A percentile compares a stretch with the other conserved stretches of the same genome.
Evolutionary conservation across 2,888 invertebrate genomes (phyloP).

Genomic region (Ichneumoninae sp.): DNA sequence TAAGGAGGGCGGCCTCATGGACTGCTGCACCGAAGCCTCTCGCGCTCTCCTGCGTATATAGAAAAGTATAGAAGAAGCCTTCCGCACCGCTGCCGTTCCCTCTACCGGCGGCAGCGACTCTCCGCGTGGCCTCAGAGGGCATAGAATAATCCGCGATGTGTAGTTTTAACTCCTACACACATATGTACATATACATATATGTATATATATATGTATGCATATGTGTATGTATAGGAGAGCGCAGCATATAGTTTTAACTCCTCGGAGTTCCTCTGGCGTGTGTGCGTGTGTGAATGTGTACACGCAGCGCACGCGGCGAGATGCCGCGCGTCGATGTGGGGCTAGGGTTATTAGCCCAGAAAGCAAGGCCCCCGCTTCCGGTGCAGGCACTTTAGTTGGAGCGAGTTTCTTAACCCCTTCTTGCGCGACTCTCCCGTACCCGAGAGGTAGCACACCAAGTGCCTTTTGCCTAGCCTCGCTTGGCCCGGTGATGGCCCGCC

Average conservation of each 20-base stretch:
- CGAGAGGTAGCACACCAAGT: conserved; percentile 17
- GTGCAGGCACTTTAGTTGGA: conserved; percentile 82
- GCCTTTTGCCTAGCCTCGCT: conserved; percentile 28
- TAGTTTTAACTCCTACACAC: background rate
- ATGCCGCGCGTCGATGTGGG: conserved; percentile 80
- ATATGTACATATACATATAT: background rate
- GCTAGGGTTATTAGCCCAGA: conserved; percentile 84
- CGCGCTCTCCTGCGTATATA: conserved; percentile 28
- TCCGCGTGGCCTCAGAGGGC: conserved; percentile 24
- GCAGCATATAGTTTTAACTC: background rate
- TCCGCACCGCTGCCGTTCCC: conserved; percentile 42
- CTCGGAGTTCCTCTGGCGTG: background rate
- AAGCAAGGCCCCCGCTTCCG: conserved; percentile 84
- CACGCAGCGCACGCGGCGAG: conserved; percentile 49
- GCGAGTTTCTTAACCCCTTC: conserved; percentile 84
- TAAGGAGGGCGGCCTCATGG: conserved; percentile 72
- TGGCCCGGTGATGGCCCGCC: conserved; percentile 51
- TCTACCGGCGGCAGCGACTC: conserved; percentile 15
- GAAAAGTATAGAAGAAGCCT: conserved; percentile 41
- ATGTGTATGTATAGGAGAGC: background rate
- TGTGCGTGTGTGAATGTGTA: conserved; percentile 12
- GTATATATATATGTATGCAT: too few species aligned
- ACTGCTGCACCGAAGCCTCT: conserved; percentile 50
- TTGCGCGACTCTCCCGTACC: conserved; percentile 73
- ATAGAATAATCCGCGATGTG: conserved; percentile 16